Evolutionary conservation across 2,113 vertebrate genomes (phyloP), one percentile per base, ranked within the genome.

Genomic region (Proterorhinus semilunaris): DNA sequence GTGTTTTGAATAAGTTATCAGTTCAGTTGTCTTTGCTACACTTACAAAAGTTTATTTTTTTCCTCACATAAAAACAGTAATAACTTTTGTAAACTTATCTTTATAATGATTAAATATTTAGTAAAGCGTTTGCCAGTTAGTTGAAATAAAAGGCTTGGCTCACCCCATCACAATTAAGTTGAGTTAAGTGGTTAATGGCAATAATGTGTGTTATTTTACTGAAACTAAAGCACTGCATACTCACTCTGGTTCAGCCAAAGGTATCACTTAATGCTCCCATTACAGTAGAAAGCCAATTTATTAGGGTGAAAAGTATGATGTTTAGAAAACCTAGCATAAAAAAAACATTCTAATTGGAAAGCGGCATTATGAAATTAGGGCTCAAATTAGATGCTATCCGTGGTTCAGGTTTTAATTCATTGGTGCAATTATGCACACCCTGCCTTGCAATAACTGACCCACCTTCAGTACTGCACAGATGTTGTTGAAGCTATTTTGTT

Each of bases 1-100:
- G 78, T 73, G 68, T 74, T 74, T 64, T 15, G 73, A 75, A 83
- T 68, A 68, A 65, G 68, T 49, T 55, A 11, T 45, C 43, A 79
- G 53, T 75, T 80, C 27, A 36, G 27, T 62, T 82, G 57, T 82
- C 76, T 68, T 66, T 75, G 43, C 12, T 66, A 48, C 53, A 61
- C 68, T 73, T 66, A 47, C 81, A 72, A 71, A 64, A 8, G 69
- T 78, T 85, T 21, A 21, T 2, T 21, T 75, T 77, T 68, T 59
- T 70, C 71, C 43, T 52, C 58, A 62, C 52, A 0, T 0, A 66
- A 62, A 54, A 74, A 75, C 57, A 66, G 55, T 54, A 68, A 72
- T 13, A 50, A n/a, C 52, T 7, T 42, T 45, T n/a, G 27, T 5
- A 21, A 54, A 68, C 53, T 72, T 48, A 54, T 59, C 71, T 43